These are phyloP conservation scores for Thalassaphorura encarpata DNA, from an alignment of 1,140 invertebrate genomes.

Conservation along the genomic window DNA sequence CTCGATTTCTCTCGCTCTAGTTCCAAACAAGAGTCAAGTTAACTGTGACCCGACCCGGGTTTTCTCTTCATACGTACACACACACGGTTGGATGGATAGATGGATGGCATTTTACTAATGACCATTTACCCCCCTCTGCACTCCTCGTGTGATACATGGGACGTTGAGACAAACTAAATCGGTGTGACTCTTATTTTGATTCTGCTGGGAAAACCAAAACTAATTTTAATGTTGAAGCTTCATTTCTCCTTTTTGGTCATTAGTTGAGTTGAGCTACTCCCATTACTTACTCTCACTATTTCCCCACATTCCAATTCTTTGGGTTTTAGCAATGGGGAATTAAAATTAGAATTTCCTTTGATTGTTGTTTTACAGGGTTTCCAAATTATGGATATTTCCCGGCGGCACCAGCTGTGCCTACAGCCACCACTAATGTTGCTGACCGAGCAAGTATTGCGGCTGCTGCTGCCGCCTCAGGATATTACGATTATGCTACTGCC, in stretches of 20 bases:
- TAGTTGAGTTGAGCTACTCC: neutral
- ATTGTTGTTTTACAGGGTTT: conserved; percentile 34
- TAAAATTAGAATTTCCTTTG: neutral
- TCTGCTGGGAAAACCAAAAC: too few species aligned
- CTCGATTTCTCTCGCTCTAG: too few species aligned
- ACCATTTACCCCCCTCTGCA: too few species aligned
- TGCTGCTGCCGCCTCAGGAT: conserved; percentile 27
- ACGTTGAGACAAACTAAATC: too few species aligned
- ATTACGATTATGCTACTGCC: conserved; percentile 34
- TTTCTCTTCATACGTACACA: too few species aligned
- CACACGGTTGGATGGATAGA: too few species aligned
- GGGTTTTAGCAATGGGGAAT: neutral
- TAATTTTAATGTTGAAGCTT: conserved; percentile 3
- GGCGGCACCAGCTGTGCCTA: conserved; percentile 33
- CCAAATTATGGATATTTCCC: conserved; percentile 39
- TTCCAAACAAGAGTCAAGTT: too few species aligned
- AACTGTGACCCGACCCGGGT: too few species aligned
- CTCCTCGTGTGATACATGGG: too few species aligned
- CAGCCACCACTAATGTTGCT: conserved; percentile 30
- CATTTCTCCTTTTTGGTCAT: neutral
- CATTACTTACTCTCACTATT: neutral
- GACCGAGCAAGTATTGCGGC: conserved; percentile 27
- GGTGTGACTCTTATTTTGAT: too few species aligned
- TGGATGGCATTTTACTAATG: too few species aligned
- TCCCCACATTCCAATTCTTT: neutral